phyloP scores from a whole-genome alignment of 2,113 vertebrate species.

The Amphiprion percula region DNA sequence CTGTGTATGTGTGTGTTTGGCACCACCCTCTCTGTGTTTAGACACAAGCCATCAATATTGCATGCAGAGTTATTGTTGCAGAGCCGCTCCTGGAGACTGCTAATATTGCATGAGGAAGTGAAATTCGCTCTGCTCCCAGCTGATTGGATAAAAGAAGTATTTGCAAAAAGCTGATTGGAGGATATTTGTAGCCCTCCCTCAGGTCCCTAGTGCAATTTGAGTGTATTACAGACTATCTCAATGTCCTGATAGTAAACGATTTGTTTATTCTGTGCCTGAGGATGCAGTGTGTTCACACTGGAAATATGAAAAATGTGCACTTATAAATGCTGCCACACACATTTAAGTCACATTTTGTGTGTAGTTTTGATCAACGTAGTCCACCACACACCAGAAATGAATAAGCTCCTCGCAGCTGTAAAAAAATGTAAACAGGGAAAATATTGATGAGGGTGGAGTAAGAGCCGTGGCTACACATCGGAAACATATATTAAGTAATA shows the following conservation, averaged over 20 bases:
- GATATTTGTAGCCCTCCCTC: constrained; percentile 9
- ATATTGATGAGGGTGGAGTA: neutral
- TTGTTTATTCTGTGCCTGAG: neutral
- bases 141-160: constrained; percentile 63
- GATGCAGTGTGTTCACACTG: neutral
- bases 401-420: neutral
- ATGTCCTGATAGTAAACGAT: neutral
- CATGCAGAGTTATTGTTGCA: constrained; percentile 70
- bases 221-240: neutral
- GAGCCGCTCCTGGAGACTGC: constrained; percentile 59
- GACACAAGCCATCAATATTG: constrained; percentile 74
- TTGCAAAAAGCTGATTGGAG: constrained; percentile 54
- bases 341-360: neutral
- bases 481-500: neutral
- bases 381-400: neutral
- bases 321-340: neutral
- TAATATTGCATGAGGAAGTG: constrained; percentile 71
- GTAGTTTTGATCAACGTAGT: neutral
- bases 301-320: neutral
- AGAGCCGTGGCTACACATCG: neutral
- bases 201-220: constrained; percentile 24
- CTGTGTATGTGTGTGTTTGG: constrained; percentile 41
- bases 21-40: constrained; percentile 60
- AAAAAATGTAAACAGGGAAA: neutral
- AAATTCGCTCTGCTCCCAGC: constrained; percentile 20